Evolutionary conservation across 2,888 invertebrate genomes (phyloP), one percentile per base, ranked within the genome.

Genomic region (Acheta domesticus): DNA sequence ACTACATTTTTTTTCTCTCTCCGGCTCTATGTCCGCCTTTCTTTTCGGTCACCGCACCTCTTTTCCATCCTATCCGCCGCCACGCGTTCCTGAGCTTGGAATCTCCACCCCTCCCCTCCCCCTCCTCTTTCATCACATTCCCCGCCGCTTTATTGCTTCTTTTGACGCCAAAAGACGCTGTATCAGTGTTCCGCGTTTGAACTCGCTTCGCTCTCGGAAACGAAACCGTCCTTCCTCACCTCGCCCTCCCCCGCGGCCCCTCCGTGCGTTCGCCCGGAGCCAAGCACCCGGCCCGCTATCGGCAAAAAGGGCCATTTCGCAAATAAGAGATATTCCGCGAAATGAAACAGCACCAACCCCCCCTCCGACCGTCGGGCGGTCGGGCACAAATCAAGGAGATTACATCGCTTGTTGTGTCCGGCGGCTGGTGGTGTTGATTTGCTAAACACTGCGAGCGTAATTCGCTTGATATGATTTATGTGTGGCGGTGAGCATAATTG

Each of bases 351-450:
- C 14, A 62, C 14, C 36, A 5, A 36, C 5, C 36, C 36, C 4
- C 19, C 62, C n/a, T 2, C 62, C 62, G 62, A 62, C 16, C n/a
- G 62, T 16, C 16, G 16, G 16, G 11, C 12, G 11, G 62, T 16
- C 62, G 16, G 16, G 12, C 62, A 62, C 62, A 62, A 62, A 62
- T 62, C 62, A 62, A 14, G 8, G 62, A 62, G 62, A 62, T 62
- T 19, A n/a, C 62, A 62, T 62, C 62, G 36, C 36, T 8, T 36
- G 36, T 36, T 36, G 36, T 36, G 8, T 36, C 36, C 14, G 62
- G 62, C 62, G 62, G 19, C 62, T n/a, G 62, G 62, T n/a, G 62
- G 62, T n/a, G 62, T 62, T 62, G 62, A 62, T 62, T 62, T n/a
- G 62, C 62, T 62, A 62, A 62, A 62, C n/a, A n/a, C 62, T 62